These are phyloP conservation scores for Abscondita cerata DNA, from an alignment of 2,888 invertebrate species.

Conservation along the genomic window DNA sequence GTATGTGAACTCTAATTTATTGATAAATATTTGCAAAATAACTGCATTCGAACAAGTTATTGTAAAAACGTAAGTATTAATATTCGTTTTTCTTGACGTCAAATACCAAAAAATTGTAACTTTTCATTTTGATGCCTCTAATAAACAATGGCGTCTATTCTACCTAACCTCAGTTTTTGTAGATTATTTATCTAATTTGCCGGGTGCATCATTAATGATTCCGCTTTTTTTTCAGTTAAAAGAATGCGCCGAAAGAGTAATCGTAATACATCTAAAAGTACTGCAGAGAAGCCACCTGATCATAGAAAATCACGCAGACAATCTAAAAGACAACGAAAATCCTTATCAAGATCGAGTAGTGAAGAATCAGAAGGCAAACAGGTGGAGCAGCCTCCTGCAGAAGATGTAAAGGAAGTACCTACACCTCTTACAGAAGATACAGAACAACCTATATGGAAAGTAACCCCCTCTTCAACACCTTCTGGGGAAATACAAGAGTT, in stretches of 20 bases:
- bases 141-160: conserved; percentile 4
- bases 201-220: not conserved
- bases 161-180: conserved; percentile 3
- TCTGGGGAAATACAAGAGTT: conserved; percentile 70
- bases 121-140: too few relatives aligned
- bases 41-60: too few relatives aligned
- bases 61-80: too few relatives aligned
- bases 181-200: not conserved
- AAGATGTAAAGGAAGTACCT: conserved; percentile 37
- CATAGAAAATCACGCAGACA: conserved; percentile 58
- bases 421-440: conserved; percentile 37
- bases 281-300: conserved; percentile 64
- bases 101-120: too few relatives aligned
- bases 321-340: conserved; percentile 58
- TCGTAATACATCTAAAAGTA: conserved; percentile 70
- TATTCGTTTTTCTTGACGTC: too few relatives aligned
- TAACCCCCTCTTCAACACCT: conserved; percentile 61
- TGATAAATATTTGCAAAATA: too few relatives aligned
- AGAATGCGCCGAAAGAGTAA: conserved; percentile 79
- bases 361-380: conserved; percentile 46
- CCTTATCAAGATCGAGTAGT: conserved; percentile 55
- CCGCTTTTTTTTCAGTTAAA: not conserved
- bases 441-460: conserved; percentile 63
- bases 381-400: conserved; percentile 25
- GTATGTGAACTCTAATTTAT: too few relatives aligned